Base-by-base conservation (phyloP, 2,113 vertebrate genomes). In the Telmatochromis brichardi region DNA sequence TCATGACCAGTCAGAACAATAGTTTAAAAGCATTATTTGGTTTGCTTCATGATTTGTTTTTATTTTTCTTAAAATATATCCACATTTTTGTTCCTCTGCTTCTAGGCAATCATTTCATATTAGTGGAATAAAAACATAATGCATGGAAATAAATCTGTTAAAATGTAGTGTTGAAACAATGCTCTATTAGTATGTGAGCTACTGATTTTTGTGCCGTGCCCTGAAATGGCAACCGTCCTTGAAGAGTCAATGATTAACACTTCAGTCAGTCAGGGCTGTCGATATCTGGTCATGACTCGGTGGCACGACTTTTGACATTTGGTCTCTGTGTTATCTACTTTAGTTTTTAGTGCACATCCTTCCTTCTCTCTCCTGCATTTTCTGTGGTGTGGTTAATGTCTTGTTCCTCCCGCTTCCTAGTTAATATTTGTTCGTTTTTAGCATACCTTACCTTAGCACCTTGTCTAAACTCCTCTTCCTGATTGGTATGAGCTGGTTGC, bases 211-310 rank as follows among this genome's bases (percentile, higher is more conserved):
- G 45, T 73, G 81, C 63, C 80, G 17, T 76, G 68, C 58, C 82
- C 86, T 68, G 8, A 21, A 91, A 81, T 81, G 82, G 21, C 55
- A 21, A 65, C 45, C 7, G 50, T 90, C 90, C 86, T 93, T 92
- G 89, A 86, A 63, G 9, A 89, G 83, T 89, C 58, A 78, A 86
- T 92, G 86, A 92, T 92, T 92, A 90, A 90, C 92, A 92, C 87
- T 90, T 93, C 87, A 89, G 81, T 89, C 81, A 87, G 57, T 88
- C 81, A 53, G 17, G 31, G 3, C 35, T 86, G 84, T 88, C 88
- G 17, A 88, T 92, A 90, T 88, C 58, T 80, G 35, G 21, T 33
- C 58, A 54, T 26, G 81, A 51, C 81, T 80, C n/a, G 5, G 53
- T 80, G 83, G 45, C 82, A 76, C 9, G 15, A 85, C 83, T 89